Evolutionary conservation across 2,113 vertebrate genomes (phyloP).

Genomic region (Barnardius zonarius): DNA sequence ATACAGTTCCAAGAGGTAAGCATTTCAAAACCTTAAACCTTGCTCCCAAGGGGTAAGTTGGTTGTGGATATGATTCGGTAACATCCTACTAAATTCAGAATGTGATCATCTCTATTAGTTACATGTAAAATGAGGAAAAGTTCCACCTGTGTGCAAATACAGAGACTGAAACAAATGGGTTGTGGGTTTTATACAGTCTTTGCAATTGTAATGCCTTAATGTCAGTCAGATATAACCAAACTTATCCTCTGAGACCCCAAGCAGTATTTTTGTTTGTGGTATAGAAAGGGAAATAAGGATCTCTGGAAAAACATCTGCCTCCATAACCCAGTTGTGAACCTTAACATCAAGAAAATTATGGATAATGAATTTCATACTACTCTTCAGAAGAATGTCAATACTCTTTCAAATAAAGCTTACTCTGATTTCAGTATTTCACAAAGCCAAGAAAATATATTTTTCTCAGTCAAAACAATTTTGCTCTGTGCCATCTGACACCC

Average conservation of each 20-base stretch:
- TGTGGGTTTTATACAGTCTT: neutral
- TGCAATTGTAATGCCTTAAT: neutral
- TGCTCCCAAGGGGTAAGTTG: neutral
- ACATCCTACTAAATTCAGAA: neutral
- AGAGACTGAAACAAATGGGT: neutral
- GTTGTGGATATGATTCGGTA: neutral
- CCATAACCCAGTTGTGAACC: rapidly evolving
- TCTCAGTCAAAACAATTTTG: neutral
- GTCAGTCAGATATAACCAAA: neutral
- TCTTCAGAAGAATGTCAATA: neutral
- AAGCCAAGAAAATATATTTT: neutral
- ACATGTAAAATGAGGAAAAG: neutral
- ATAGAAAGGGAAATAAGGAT: neutral
- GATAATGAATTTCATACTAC: neutral
- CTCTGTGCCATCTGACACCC: neutral
- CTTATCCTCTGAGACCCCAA: neutral
- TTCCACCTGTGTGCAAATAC: neutral
- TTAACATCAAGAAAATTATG: neutral
- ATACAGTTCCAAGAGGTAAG: constrained; percentile 83
- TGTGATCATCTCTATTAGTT: neutral
- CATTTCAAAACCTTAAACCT: neutral
- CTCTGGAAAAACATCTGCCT: neutral
- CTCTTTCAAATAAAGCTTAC: neutral
- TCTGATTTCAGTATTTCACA: neutral
- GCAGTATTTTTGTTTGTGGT: neutral